These are phyloP conservation scores for Cepaea nemoralis DNA, from an alignment of 1,140 invertebrate species.

Conservation along the genomic window DNA sequence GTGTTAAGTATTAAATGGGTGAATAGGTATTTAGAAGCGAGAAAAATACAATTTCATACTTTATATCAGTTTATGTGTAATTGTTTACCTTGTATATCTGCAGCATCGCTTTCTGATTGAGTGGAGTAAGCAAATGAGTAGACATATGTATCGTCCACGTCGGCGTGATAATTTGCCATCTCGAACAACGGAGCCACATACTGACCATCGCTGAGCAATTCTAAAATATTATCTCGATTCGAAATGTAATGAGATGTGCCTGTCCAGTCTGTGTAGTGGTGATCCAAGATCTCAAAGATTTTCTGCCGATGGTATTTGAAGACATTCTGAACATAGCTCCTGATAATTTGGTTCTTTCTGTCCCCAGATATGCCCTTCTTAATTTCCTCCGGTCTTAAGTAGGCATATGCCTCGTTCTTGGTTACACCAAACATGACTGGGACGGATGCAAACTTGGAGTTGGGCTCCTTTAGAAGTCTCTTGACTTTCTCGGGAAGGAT, in stretches of 20 bases:
- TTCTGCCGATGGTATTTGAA: constrained; percentile 92
- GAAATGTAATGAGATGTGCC: constrained; percentile 75
- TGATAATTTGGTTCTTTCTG: constrained; percentile 88
- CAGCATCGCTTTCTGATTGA: constrained; percentile 78
- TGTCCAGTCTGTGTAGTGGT: constrained; percentile 82
- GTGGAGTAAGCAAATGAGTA: constrained; percentile 82
- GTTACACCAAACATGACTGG: constrained; percentile 95
- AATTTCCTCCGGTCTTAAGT: constrained; percentile 90
- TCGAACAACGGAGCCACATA: constrained; percentile 92
- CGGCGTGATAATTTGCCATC: constrained; percentile 91
- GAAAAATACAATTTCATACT: too few relatives aligned
- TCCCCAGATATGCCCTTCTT: constrained; percentile 92
- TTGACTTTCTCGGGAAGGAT: constrained; percentile 58
- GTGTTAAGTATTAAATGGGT: too few relatives aligned
- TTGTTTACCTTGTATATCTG: constrained; percentile 30
- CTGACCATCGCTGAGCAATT: constrained; percentile 88
- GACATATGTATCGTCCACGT: constrained; percentile 65
- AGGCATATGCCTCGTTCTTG: constrained; percentile 88
- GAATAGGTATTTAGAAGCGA: too few relatives aligned
- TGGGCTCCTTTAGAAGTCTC: constrained; percentile 65
- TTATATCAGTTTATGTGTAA: too few relatives aligned
- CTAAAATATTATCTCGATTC: constrained; percentile 90
- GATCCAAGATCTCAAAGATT: constrained; percentile 96
- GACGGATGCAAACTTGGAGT: constrained; percentile 68
- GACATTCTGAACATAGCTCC: constrained; percentile 90